These are phyloP conservation scores for Pemphredon lugubris DNA, from an alignment of 2,888 invertebrate species.

Conservation along the genomic window DNA sequence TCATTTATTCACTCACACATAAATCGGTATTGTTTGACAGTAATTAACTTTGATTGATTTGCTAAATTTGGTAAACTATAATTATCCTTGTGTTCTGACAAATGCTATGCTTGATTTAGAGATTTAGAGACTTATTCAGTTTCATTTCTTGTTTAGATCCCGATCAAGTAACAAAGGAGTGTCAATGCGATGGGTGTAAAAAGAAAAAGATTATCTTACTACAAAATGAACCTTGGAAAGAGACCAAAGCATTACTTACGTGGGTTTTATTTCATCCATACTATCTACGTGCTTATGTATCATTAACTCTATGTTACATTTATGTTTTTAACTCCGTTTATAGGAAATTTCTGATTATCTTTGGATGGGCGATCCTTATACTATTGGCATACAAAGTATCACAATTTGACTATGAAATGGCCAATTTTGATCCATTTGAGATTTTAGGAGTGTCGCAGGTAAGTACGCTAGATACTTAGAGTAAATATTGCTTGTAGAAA, in stretches of 20 bases:
- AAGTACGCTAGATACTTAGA: slow-evolving; percentile 69
- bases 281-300: neutral
- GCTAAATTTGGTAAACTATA: too few relatives aligned
- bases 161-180: slow-evolving; percentile 88
- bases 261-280: slow-evolving; percentile 74
- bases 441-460: slow-evolving; percentile 94
- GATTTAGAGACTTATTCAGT: too few relatives aligned
- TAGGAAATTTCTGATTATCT: slow-evolving; percentile 89
- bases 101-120: too few relatives aligned
- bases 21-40: too few relatives aligned
- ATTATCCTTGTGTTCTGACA: too few relatives aligned
- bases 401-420: slow-evolving; percentile 98
- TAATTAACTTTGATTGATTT: too few relatives aligned
- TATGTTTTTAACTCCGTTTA: slow-evolving; percentile 52
- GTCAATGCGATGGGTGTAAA: slow-evolving; percentile 94
- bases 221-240: slow-evolving; percentile 93
- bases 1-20: too few relatives aligned
- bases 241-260: slow-evolving; percentile 88
- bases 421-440: slow-evolving; percentile 99
- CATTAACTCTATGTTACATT: slow-evolving; percentile 2
- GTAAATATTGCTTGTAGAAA: neutral
- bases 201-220: slow-evolving; percentile 92
- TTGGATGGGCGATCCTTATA: slow-evolving; percentile 91
- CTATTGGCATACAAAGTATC: slow-evolving; percentile 95
- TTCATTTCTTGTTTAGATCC: too few relatives aligned